phyloP scores from a whole-genome alignment of 2,797 vertebrate species.

The Rhinophrynus dorsalis region DNA sequence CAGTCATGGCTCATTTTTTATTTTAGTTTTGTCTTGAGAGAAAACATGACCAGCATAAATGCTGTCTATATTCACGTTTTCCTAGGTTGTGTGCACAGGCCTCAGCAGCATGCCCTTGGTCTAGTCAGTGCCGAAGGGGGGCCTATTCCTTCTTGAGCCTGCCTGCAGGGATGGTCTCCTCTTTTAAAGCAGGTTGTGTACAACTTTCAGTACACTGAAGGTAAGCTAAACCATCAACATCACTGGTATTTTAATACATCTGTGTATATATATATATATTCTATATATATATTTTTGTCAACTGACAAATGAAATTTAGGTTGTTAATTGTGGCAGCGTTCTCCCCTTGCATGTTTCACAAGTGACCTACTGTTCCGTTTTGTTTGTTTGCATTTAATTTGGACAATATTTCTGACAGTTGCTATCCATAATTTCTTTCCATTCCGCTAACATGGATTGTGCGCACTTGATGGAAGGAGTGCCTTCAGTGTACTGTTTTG shows the following conservation, averaged over 20 bases:
- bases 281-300: slow-evolving; percentile 58
- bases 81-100: slow-evolving; percentile 88
- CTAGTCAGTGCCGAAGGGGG: slow-evolving; percentile 86
- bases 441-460: slow-evolving; percentile 62
- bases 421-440: slow-evolving; percentile 68
- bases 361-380: slow-evolving; percentile 54
- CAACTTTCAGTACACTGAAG: slow-evolving; percentile 92
- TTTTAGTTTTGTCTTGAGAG: slow-evolving; percentile 63
- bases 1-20: slow-evolving; percentile 75
- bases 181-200: slow-evolving; percentile 91
- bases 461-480: slow-evolving; percentile 77
- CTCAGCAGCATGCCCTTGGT: slow-evolving; percentile 86
- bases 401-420: slow-evolving; percentile 67
- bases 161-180: slow-evolving; percentile 86
- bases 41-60: slow-evolving; percentile 85
- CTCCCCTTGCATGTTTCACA: slow-evolving; percentile 77
- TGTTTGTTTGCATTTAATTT: slow-evolving; percentile 67
- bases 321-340: slow-evolving; percentile 69
- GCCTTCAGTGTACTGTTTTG: slow-evolving; percentile 90
- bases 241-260: slow-evolving; percentile 75
- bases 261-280: slow-evolving; percentile 22
- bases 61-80: slow-evolving; percentile 90
- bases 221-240: slow-evolving; percentile 87
- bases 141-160: slow-evolving; percentile 86
- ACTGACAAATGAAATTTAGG: slow-evolving; percentile 67